These are phyloP conservation scores for Sterrhoptilus dennistouni DNA, from an alignment of 2,113 vertebrate species.

Conservation along the genomic window DNA sequence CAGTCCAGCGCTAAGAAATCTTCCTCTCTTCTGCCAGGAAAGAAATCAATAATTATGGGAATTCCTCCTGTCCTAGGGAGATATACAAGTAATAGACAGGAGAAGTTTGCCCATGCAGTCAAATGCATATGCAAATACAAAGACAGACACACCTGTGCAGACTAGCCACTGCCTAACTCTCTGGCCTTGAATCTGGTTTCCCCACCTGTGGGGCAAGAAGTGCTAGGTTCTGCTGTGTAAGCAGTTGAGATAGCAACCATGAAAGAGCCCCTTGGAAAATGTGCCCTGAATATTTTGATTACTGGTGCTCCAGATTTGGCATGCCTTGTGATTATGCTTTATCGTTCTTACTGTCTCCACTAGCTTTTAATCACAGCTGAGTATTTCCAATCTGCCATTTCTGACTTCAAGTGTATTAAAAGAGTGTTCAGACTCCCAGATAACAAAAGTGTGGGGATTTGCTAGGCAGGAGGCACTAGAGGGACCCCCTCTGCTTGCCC, in stretches of 20 bases:
- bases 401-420: conserved; percentile 1
- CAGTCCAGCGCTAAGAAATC: not conserved
- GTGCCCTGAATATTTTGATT: not conserved
- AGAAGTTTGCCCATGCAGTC: not conserved
- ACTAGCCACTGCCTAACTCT: not conserved
- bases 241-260: not conserved
- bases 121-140: not conserved
- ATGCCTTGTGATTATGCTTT: not conserved
- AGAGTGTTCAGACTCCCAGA: not conserved
- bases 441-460: not conserved
- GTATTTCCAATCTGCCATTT: conserved; percentile 34
- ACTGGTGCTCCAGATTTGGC: not conserved
- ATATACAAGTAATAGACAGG: not conserved
- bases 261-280: not conserved
- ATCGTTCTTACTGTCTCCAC: not conserved
- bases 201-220: not conserved
- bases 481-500: not conserved
- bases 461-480: not conserved
- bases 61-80: not conserved
- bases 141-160: not conserved
- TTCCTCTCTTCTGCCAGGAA: not conserved
- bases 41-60: not conserved
- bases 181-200: not conserved
- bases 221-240: not conserved
- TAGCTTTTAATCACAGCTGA: conserved; percentile 23